Evolutionary conservation across 2,113 vertebrate genomes (phyloP).

Genomic region (Thamnophis sirtalis): DNA sequence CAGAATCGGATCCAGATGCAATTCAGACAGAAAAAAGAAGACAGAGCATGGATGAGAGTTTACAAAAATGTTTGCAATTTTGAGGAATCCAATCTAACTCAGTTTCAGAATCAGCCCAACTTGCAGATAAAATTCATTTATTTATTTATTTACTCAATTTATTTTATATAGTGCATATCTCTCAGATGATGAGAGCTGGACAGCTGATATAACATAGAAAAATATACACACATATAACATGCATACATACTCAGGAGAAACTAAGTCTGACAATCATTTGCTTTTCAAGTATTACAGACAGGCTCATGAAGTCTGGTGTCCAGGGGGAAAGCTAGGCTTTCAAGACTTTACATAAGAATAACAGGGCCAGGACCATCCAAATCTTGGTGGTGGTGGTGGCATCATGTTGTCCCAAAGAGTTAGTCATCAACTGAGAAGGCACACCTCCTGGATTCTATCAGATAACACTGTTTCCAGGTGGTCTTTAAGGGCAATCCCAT

Average conservation of each 20-base stretch:
- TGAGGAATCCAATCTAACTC: background rate
- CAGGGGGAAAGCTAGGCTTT: background rate
- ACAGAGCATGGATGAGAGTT: background rate
- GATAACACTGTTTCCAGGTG: background rate
- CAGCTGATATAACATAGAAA: background rate
- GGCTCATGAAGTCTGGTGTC: background rate
- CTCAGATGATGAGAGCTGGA: background rate
- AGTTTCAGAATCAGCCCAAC: background rate
- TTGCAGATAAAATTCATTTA: background rate
- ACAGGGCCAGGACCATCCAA: background rate
- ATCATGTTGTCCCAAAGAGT: background rate
- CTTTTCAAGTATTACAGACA: background rate
- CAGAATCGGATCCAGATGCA: background rate
- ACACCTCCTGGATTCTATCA: background rate
- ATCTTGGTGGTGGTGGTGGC: background rate
- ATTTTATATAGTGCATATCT: background rate
- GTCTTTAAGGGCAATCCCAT: too few relatives aligned
- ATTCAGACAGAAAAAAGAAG: background rate
- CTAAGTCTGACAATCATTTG: background rate
- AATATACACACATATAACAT: background rate
- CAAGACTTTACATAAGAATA: background rate
- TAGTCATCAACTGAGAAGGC: background rate
- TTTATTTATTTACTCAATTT: background rate
- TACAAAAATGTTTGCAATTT: constrained; percentile 5
- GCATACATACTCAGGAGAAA: background rate